Percentiles rank a stretch among this genome's conserved stretches.
Conservation (phyloP, 2,113 vertebrate genomes). For the Lontra canadensis region DNA sequence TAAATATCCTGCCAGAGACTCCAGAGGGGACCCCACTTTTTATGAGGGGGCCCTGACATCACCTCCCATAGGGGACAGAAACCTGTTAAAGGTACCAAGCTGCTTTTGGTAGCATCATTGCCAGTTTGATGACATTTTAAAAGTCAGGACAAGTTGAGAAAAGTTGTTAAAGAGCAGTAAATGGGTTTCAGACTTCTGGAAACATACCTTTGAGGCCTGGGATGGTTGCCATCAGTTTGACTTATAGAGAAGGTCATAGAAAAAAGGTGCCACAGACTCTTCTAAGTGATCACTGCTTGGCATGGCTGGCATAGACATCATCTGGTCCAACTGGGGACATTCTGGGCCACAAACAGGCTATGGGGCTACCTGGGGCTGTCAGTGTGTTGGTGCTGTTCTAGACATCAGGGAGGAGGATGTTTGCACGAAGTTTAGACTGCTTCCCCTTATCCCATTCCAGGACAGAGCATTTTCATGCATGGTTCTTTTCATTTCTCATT, state of each 20-base stretch:
- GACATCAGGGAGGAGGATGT: not conserved
- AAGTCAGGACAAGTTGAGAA: not conserved
- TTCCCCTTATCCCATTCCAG: fast-evolving
- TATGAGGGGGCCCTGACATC: not conserved
- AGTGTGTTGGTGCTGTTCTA: not conserved
- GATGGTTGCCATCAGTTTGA: not conserved
- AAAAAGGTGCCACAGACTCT: not conserved
- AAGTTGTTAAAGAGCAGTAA: not conserved
- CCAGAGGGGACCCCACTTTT: fast-evolving
- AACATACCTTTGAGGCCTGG: not conserved
- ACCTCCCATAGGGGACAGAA: not conserved
- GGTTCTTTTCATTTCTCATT: not conserved
- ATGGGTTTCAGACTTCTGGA: not conserved
- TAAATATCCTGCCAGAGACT: not conserved
- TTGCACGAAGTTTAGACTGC: not conserved
- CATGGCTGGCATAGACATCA: not conserved
- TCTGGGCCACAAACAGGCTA: not conserved
- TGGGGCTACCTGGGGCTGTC: not conserved
- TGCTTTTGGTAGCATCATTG: not conserved
- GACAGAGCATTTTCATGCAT: not conserved
- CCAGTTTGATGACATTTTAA: not conserved
- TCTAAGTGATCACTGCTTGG: not conserved
- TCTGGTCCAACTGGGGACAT: not conserved
- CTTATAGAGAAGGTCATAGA: not conserved
- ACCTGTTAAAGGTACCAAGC: not conserved